A percentile compares a stretch with the other conserved stretches of the same genome.
These are phyloP conservation scores for Epinotia demarniana DNA, from an alignment of 2,888 invertebrate species.

Conservation along the genomic window DNA sequence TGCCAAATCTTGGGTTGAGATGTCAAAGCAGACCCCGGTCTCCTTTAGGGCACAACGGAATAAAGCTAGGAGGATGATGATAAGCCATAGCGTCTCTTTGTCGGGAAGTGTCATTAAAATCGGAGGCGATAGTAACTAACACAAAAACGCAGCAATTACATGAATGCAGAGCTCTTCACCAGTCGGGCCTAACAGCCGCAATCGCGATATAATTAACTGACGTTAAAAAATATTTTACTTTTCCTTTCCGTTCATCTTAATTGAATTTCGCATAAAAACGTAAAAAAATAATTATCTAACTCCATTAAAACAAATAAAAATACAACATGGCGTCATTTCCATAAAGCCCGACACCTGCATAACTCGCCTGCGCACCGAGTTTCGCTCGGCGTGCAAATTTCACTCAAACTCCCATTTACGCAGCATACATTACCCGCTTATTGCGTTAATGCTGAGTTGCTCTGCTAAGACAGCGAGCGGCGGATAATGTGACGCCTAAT, in stretches of 20 bases:
- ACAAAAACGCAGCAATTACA: no score
- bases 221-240: not conserved
- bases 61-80: no score
- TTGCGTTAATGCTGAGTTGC: constrained; percentile 44
- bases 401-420: constrained; percentile 49
- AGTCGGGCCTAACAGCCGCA: no score
- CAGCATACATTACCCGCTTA: constrained; percentile 54
- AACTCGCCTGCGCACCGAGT: constrained; percentile 50
- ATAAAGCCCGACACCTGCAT: constrained; percentile 62
- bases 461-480: constrained; percentile 47
- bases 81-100: no score
- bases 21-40: no score
- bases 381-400: constrained; percentile 55
- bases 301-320: constrained; percentile 23
- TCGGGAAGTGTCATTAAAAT: no score
- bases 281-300: constrained; percentile 10
- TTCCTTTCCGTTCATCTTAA: not conserved
- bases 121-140: no score
- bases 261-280: not conserved
- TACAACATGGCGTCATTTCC: constrained; percentile 53
- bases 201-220: not conserved
- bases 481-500: constrained; percentile 50
- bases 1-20: no score
- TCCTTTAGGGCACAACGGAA: no score
- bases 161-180: no score